Base-by-base conservation (phyloP, 2,888 invertebrate species). In the Caenorhabditis angaria region DNA sequence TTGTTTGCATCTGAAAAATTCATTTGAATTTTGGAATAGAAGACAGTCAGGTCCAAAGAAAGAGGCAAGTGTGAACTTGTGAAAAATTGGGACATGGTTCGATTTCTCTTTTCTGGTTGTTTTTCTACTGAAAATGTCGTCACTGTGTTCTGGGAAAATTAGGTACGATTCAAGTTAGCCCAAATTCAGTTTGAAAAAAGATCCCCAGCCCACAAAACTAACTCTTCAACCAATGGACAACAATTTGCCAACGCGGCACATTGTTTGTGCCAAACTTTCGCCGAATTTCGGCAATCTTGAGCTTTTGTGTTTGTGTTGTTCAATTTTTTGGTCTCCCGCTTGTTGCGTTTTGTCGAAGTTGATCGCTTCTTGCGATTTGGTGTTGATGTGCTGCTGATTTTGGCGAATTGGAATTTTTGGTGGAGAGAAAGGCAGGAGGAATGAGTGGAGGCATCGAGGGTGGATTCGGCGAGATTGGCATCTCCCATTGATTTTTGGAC, bases 231-330 rank as follows among this genome's bases (percentile, higher is more conserved):
- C 64, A 69, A 62, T n/a, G 78, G 78, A 70, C 78, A 78, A 51
- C 78, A 78, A 28, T 70, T 70, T n/a, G 78, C 75, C 20, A 78
- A 47, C 12, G 76, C 75, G 1, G 78, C 61, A 41, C 78, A 78
- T 58, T 78, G 78, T 61, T 78, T 78, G 59, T 78, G 78, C 78
- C 78, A 78, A 27, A 70, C 32, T 32, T 64, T 69, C 4, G 78
- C 67, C 0, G 71, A 58, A n/a, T 41, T 69, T 28, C 78, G 60
- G 35, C 78, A 78, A 20, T 75, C 78, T 14, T 69, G 55, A 0
- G 75, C 73, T 29, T 63, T 67, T 61, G 20, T 48, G 6, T 24
- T 24, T 2, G n/a, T 12, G 10, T 25, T 58, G 20, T 54, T 67
- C 35, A 61, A 57, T 14, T 29, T 58, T 28, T 47, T 29, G 20